phyloP scores from a whole-genome alignment of 2,888 invertebrate species.

The Acronicta aceris region DNA sequence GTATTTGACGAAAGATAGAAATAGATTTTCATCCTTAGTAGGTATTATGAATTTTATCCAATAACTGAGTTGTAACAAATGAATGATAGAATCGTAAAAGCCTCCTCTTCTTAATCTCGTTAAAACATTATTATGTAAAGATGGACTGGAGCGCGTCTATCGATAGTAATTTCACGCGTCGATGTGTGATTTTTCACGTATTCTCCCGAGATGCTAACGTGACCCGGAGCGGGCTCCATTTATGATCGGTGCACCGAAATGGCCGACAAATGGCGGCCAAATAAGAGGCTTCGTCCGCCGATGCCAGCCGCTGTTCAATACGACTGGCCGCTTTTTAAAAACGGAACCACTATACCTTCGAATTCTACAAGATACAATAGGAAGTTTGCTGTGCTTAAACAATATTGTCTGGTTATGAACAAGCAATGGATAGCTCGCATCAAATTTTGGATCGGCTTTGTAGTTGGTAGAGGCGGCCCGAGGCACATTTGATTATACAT shows the following conservation, averaged over 20 bases:
- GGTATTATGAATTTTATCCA: no score
- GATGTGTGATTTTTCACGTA: conserved; percentile 88
- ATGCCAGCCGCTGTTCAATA: conserved; percentile 79
- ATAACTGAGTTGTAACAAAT: conserved; percentile 13
- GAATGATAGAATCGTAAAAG: conserved; percentile 19
- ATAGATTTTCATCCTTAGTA: no score
- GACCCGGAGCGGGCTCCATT: conserved; percentile 87
- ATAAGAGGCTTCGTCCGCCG: conserved; percentile 88
- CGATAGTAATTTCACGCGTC: conserved; percentile 81
- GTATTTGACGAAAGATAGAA: no score
- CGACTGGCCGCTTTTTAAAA: conserved; percentile 75
- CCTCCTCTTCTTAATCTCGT: conserved; percentile 43
- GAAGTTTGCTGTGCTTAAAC: conserved; percentile 14
- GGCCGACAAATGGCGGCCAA: conserved; percentile 89
- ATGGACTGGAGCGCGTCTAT: conserved; percentile 57
- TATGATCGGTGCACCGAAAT: conserved; percentile 88
- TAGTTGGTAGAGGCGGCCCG: conserved; percentile 74
- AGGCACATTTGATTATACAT: conserved; percentile 89
- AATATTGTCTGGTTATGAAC: conserved; percentile 17
- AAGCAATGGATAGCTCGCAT: conserved; percentile 62
- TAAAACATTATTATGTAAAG: conserved; percentile 47
- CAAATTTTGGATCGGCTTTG: conserved; percentile 45
- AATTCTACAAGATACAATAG: conserved; percentile 48
- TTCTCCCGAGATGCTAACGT: conserved; percentile 86
- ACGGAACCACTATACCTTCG: conserved; percentile 41